Evolutionary conservation across 2,797 vertebrate species (phyloP), one percentile per base, ranked within the genome.

Genomic region (Pseudochirops corinnae): DNA sequence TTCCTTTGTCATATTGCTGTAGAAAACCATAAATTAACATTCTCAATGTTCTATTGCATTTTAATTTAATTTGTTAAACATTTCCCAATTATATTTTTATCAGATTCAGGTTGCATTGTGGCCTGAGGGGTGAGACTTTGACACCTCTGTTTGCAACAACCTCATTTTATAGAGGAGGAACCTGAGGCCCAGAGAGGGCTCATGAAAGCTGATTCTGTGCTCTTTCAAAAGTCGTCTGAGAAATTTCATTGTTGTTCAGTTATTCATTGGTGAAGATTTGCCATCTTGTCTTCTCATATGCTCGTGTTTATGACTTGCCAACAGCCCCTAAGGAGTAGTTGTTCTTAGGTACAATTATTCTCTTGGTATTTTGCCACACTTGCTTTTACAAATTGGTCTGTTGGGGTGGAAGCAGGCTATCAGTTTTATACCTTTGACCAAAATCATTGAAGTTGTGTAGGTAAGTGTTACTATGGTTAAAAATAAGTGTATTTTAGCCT

Each of bases 371-470:
- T 96, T 96, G 60, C 90, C 39, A 0, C 93, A 91, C 56, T 97
- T 94, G 56, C 26, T 91, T 7, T 93, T 96, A 92, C 92, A 95
- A 93, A 96, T 95, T 95, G 91, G 29, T 94, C 92, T 93, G 39
- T 26, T 12, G 21, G 55, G 95, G 26, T 95, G 93, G 50, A 56
- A 93, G 94, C 94, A 94, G n/a, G 5, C 33, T 93, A 74, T 93
- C 31, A 60, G 56, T 50, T 96, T 94, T 93, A 56, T 96, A 90
- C 31, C 56, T 96, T 96, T 96, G 91, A 95, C 94, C 52, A 60
- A 57, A 95, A 2, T 96, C 94, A 92, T 94, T 53, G 53, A 52
- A 50, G 28, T 91, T 92, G 91, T 90, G 31, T 93, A 33, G 10
- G 2, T 33, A 95, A 94, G 53, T 95, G 33, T 90, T 60, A 96